Percentiles rank a stretch among this genome's conserved stretches.
Evolutionary conservation across 2,797 vertebrate genomes (phyloP).

Genomic region (Pseudomugil tenellus): DNA sequence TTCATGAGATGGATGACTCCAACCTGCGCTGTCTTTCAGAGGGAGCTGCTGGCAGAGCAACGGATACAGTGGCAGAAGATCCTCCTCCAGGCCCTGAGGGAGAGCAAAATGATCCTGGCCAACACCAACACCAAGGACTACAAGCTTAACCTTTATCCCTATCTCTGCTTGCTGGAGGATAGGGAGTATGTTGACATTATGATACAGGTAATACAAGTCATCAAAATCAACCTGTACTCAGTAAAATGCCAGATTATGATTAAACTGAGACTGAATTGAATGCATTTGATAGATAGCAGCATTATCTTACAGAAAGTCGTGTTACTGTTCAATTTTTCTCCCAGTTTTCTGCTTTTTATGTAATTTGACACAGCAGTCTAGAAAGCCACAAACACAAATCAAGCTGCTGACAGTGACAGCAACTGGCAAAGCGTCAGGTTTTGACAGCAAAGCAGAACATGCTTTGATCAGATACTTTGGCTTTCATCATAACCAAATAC

Average conservation of each 20-base stretch:
- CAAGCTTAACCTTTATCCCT: conserved; percentile 84
- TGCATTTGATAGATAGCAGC: not conserved
- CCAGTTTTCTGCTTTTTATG: not conserved
- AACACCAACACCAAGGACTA: conserved; percentile 22
- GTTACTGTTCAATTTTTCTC: conserved; percentile 1
- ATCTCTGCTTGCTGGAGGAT: conserved; percentile 88
- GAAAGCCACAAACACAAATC: conserved; percentile 39
- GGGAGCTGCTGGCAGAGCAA: conserved; percentile 80
- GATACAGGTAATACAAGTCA: conserved; percentile 84
- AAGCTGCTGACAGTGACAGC: conserved; percentile 22
- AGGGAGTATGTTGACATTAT: conserved; percentile 87
- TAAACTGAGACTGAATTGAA: conserved; percentile 13
- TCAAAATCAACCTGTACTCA: not conserved
- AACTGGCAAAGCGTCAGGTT: conserved; percentile 26
- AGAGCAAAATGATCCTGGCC: conserved; percentile 79
- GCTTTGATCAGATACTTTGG: conserved; percentile 43
- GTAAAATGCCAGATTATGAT: conserved; percentile 1
- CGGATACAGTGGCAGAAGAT: conserved; percentile 80
- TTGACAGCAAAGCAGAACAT: conserved; percentile 31
- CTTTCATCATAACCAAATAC: conserved; percentile 3
- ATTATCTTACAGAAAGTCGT: conserved; percentile 2
- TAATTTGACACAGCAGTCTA: conserved; percentile 9
- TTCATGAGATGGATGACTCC: conserved; percentile 30
- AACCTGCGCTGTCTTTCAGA: conserved; percentile 75
- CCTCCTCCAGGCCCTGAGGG: conserved; percentile 81